These are phyloP conservation scores for Lepidurus apus DNA, from an alignment of 1,140 invertebrate species.

Conservation along the genomic window DNA sequence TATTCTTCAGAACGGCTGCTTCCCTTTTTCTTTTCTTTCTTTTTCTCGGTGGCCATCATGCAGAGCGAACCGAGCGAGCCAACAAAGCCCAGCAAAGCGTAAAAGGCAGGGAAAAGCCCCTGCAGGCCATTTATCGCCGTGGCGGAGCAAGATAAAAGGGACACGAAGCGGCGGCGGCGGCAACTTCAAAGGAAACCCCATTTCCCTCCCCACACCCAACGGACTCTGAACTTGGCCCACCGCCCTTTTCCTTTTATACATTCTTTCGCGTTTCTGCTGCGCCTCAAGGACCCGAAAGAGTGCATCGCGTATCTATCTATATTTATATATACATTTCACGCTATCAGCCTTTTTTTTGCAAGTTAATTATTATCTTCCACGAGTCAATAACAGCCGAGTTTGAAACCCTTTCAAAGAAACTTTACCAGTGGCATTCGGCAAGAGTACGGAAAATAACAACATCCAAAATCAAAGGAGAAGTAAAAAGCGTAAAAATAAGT, in stretches of 20 bases:
- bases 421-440: neutral
- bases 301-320: neutral
- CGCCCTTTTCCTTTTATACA: slow-evolving; percentile 7
- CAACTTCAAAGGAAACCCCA: slow-evolving; percentile 8
- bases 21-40: slow-evolving; percentile 13
- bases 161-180: slow-evolving; percentile 16
- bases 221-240: slow-evolving; percentile 20
- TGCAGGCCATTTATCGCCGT: slow-evolving; percentile 20
- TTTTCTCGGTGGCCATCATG: slow-evolving; percentile 13
- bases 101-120: slow-evolving; percentile 14
- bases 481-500: slow-evolving; percentile 1
- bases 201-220: slow-evolving; percentile 1
- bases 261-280: slow-evolving; percentile 21
- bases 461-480: neutral
- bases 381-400: too few species aligned
- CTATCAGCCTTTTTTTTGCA: neutral
- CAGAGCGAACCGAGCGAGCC: slow-evolving; percentile 16
- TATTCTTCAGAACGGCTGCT: slow-evolving; percentile 12
- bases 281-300: neutral
- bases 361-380: too few species aligned
- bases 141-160: slow-evolving; percentile 17
- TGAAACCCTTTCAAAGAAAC: too few species aligned
- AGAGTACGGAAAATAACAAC: neutral
- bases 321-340: neutral
- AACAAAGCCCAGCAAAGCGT: slow-evolving; percentile 21